Base-by-base conservation (phyloP, 2,113 vertebrate genomes). In the Lycaon pictus region DNA sequence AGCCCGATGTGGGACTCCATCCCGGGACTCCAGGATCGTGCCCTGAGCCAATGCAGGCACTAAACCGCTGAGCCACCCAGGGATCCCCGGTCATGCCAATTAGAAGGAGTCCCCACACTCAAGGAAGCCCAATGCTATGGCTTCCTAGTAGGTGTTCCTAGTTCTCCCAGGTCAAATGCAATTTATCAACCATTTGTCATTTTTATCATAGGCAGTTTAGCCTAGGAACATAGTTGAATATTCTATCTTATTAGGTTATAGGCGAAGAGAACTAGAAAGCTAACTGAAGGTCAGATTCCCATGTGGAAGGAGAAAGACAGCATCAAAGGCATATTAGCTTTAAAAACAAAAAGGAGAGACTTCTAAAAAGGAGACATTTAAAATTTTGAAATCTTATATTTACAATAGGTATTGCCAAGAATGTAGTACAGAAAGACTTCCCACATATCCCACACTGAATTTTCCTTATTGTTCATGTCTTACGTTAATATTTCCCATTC, bases 161-260 rank as follows among this genome's bases (percentile, higher is more conserved):
- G 22, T 90, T 86, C 58, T 93, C 9, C 43, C 56, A 72, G 37
- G n/a, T 79, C 65, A 77, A n/a, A 62, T 93, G 69, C 62, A 88
- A 79, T 82, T 94, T 90, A 92, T 86, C 88, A 87, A 32, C 67
- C 4, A 63, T 58, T 35, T 89, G 43, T 95, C 77, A 83, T 76
- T 94, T 90, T 94, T 95, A 63, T 92, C 32, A 89, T 43, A 94
- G 91, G 29, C 22, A 60, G 7, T 29, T 77, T 89, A 60, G 60
- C 82, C 63, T 48, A 51, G 11, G 43, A 91, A 80, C 19, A 65
- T 27, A 53, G 48, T 2, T 71, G 84, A 77, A 43, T 94, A 76
- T 67, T 74, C 56, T 88, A 4, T 63, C 20, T 95, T 87, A 92
- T 89, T 89, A 83, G 29, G 35, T 87, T 93, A 92, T 1, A 43